Evolutionary conservation across 2,888 invertebrate species (phyloP).

Genomic region (Perdita meconis): DNA sequence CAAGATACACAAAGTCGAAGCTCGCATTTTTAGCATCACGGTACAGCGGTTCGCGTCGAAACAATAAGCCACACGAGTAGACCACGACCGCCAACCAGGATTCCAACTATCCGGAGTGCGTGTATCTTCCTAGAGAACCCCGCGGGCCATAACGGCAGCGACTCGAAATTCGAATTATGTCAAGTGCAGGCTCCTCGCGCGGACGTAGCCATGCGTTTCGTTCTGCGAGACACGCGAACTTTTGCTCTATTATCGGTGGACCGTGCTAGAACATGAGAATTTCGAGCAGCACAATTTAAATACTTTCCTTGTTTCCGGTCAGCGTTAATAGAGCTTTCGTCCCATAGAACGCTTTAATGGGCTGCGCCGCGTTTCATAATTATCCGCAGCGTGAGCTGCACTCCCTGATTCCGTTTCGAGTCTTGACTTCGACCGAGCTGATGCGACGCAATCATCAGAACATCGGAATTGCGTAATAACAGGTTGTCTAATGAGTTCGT

Average conservation of each 20-base stretch:
- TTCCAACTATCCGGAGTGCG: background rate
- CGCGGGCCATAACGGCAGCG: background rate
- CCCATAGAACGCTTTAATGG: constrained; percentile 7
- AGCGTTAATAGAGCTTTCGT: constrained; percentile 37
- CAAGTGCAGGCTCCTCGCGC: constrained; percentile 20
- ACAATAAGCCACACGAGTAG: constrained; percentile 10
- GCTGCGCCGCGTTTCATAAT: background rate
- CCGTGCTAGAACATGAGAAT: no score
- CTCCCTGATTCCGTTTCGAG: background rate
- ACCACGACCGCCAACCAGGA: background rate
- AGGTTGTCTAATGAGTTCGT: no score
- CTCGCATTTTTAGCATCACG: constrained; percentile 14
- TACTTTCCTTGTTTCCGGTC: no score
- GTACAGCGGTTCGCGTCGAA: constrained; percentile 5
- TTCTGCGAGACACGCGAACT: background rate
- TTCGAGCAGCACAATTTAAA: no score
- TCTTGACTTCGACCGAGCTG: no score
- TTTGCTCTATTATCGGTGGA: no score
- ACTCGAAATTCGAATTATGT: constrained; percentile 33
- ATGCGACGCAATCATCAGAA: no score
- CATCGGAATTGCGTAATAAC: no score
- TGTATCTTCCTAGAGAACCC: constrained; percentile 11
- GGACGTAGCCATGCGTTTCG: background rate
- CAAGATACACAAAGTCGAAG: background rate
- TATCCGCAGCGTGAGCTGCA: background rate